These are phyloP conservation scores for Camelus dromedarius DNA, from an alignment of 2,113 vertebrate genomes.

Conservation along the genomic window DNA sequence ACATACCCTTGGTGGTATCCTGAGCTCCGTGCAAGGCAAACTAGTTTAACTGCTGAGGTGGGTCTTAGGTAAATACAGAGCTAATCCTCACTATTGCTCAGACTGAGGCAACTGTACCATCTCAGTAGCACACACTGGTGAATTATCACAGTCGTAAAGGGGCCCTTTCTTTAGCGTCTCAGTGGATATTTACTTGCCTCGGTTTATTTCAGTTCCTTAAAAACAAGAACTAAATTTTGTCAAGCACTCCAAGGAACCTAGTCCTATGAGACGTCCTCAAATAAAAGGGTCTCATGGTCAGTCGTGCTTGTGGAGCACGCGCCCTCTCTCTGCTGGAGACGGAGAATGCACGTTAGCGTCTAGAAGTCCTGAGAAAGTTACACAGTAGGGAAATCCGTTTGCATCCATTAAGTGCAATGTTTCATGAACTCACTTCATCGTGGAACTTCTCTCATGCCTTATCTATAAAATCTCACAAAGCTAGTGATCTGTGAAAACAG, in stretches of 20 bases:
- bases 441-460: neutral
- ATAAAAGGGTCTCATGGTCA: neutral
- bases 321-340: neutral
- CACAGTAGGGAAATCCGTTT: neutral
- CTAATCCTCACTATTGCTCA: neutral
- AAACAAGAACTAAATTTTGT: neutral
- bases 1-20: neutral
- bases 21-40: neutral
- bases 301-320: fast-evolving
- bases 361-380: neutral
- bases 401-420: neutral
- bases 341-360: neutral
- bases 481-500: neutral
- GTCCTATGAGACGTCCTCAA: neutral
- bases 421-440: neutral
- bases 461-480: neutral
- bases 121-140: neutral
- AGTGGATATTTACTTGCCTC: neutral
- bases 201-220: neutral
- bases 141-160: neutral
- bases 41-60: neutral
- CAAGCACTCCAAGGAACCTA: neutral
- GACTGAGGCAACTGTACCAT: neutral
- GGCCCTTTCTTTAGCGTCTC: neutral
- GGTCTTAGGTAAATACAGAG: neutral